Evolutionary conservation across 2,113 vertebrate species (phyloP).

Genomic region (Hippocampus barbouri): DNA sequence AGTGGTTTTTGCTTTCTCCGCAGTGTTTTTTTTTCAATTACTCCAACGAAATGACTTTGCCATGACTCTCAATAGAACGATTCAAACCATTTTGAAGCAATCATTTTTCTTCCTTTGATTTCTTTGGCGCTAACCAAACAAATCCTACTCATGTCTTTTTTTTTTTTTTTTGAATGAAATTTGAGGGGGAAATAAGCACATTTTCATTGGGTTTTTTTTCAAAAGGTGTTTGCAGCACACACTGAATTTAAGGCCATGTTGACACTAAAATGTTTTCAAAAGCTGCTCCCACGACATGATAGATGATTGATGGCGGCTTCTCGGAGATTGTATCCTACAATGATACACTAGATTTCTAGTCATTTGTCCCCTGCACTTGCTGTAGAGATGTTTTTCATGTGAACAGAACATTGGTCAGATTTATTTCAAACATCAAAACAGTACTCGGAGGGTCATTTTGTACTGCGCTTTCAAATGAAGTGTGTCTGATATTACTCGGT

Average conservation of each 20-base stretch:
- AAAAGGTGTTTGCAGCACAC: conserved; percentile 4
- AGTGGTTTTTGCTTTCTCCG: conserved; percentile 8
- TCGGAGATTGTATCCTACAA: background rate
- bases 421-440: background rate
- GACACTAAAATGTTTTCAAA: conserved; percentile 19
- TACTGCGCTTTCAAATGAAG: background rate
- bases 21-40: conserved; percentile 12
- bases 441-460: background rate
- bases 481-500: background rate
- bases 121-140: conserved; percentile 14
- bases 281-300: conserved; percentile 2
- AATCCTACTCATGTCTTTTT: conserved; percentile 19
- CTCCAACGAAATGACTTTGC: conserved; percentile 12
- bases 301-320: background rate
- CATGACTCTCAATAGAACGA: background rate
- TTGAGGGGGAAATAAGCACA: background rate
- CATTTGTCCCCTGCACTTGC: background rate
- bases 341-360: background rate
- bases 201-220: background rate
- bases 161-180: conserved; percentile 21
- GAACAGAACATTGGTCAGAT: background rate
- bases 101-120: conserved; percentile 15
- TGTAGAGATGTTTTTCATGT: background rate
- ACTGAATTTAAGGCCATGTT: conserved; percentile 24
- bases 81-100: conserved; percentile 17